phyloP scores from a whole-genome alignment of 2,797 vertebrate genomes.

The Orestias chungarensis region DNA sequence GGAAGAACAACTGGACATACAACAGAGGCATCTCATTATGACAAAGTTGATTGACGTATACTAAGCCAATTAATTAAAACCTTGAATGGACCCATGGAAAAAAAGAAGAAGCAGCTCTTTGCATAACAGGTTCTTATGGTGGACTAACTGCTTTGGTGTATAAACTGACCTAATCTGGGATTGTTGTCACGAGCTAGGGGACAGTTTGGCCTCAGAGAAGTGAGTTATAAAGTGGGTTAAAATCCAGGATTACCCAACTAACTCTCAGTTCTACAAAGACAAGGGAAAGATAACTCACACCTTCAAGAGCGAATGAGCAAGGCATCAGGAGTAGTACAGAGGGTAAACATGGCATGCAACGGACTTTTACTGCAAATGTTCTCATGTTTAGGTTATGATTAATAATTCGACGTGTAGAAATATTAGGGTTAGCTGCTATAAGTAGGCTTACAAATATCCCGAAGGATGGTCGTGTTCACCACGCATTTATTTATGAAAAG shows the following conservation, averaged over 20 bases:
- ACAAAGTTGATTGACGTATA: not conserved
- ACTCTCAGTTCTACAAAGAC: slow-evolving; percentile 62
- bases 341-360: too few relatives aligned
- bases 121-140: slow-evolving; percentile 47
- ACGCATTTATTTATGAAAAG: not conserved
- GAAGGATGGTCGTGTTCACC: not conserved
- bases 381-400: too few relatives aligned
- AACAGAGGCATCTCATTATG: slow-evolving; percentile 24
- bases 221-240: not conserved
- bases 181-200: slow-evolving; percentile 21
- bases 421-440: not conserved
- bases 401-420: too few relatives aligned
- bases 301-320: slow-evolving; percentile 86
- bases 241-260: not conserved
- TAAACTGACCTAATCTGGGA: slow-evolving; percentile 29
- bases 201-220: slow-evolving; percentile 12
- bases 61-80: slow-evolving; percentile 1
- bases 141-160: slow-evolving; percentile 24
- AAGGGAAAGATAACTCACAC: slow-evolving; percentile 81
- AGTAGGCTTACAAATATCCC: not conserved
- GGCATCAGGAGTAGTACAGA: slow-evolving; percentile 78
- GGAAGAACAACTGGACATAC: slow-evolving; percentile 22
- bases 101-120: slow-evolving; percentile 65
- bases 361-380: too few relatives aligned
- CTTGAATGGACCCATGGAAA: slow-evolving; percentile 26